phyloP scores from a whole-genome alignment of 2,888 invertebrate genomes.

The Hirudinaria manillensis region DNA sequence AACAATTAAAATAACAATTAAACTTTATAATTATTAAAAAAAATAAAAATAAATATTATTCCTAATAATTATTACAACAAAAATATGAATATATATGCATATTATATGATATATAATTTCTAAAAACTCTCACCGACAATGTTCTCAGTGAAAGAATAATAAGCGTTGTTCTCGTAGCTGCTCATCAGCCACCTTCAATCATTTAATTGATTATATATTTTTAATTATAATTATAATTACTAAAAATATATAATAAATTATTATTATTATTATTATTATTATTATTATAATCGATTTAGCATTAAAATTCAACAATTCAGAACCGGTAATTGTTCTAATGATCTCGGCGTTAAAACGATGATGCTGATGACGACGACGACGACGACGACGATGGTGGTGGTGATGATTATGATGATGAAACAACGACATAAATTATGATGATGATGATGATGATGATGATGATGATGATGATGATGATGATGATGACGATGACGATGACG shows the following conservation, averaged over 20 bases:
- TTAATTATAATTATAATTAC: not conserved
- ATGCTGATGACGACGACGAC: too few species aligned
- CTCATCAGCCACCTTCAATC: conserved; percentile 27
- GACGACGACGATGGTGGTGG: too few species aligned
- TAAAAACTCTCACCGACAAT: conserved; percentile 24
- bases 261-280: not conserved
- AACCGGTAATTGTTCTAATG: too few species aligned
- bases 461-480: conserved; percentile 33
- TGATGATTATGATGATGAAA: too few species aligned
- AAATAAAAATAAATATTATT: not conserved
- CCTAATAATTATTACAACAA: not conserved
- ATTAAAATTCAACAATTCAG: too few species aligned
- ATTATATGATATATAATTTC: not conserved
- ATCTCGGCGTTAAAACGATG: too few species aligned
- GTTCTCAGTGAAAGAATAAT: conserved; percentile 31
- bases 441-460: conserved; percentile 31
- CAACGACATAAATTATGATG: too few species aligned
- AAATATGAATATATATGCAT: not conserved
- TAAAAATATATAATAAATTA: not conserved
- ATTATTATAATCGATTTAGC: not conserved
- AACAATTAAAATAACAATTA: not conserved
- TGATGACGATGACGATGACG: conserved; percentile 33
- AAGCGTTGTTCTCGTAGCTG: conserved; percentile 29
- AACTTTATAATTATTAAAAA: not conserved
- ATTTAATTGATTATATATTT: not conserved